Conservation (phyloP, 2,113 vertebrate genomes). For the Hypomesus transpacificus region DNA sequence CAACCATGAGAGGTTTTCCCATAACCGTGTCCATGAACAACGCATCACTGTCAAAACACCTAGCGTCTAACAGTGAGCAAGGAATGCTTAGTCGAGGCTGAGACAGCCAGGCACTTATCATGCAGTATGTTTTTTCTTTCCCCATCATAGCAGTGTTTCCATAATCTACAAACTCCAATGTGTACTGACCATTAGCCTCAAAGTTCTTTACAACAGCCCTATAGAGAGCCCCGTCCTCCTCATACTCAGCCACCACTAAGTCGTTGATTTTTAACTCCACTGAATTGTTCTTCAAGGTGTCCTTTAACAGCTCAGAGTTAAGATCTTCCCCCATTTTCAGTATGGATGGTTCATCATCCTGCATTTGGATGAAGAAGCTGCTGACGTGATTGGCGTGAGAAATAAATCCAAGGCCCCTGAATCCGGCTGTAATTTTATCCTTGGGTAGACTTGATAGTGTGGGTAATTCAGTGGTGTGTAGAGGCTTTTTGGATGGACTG, state of each 20-base stretch:
- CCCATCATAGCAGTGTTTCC: slow-evolving; percentile 72
- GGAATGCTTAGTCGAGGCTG: slow-evolving; percentile 72
- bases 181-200: slow-evolving; percentile 45
- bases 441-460: slow-evolving; percentile 65
- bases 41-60: slow-evolving; percentile 35
- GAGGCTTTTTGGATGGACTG: slow-evolving; percentile 3
- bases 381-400: slow-evolving; percentile 64
- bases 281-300: slow-evolving; percentile 25
- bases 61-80: slow-evolving; percentile 69
- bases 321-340: slow-evolving; percentile 70
- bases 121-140: slow-evolving; percentile 64
- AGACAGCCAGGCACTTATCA: slow-evolving; percentile 66
- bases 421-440: slow-evolving; percentile 57
- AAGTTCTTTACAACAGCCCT: slow-evolving; percentile 72
- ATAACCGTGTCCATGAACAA: slow-evolving; percentile 62
- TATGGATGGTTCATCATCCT: slow-evolving; percentile 72
- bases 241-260: slow-evolving; percentile 69
- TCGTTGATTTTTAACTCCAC: slow-evolving; percentile 56
- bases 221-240: slow-evolving; percentile 71
- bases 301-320: slow-evolving; percentile 51
- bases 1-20: slow-evolving; percentile 68
- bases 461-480: slow-evolving; percentile 27
- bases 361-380: slow-evolving; percentile 80
- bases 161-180: slow-evolving; percentile 87
- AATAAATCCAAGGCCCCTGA: slow-evolving; percentile 63